Percentiles rank a stretch among this genome's conserved stretches.
Evolutionary conservation across 2,888 invertebrate genomes (phyloP).

Genomic region (Eupithecia tripunctaria): DNA sequence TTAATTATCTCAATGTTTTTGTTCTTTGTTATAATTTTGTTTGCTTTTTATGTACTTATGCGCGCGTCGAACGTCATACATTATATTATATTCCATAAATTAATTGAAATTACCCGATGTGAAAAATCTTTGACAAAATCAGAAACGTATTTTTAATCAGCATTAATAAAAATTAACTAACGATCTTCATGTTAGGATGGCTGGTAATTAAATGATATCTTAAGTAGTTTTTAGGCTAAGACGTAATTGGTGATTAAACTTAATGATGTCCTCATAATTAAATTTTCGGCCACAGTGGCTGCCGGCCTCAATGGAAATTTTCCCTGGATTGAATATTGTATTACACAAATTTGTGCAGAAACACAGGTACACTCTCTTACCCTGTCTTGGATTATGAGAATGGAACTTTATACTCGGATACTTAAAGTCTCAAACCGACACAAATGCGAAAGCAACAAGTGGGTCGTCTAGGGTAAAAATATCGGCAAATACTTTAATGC

Average conservation of each 20-base stretch:
- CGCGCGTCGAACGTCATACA: too few species aligned
- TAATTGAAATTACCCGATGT: too few species aligned
- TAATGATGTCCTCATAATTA: background rate
- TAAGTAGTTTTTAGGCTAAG: background rate
- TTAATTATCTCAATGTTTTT: too few species aligned
- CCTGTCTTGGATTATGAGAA: background rate
- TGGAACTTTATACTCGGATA: background rate
- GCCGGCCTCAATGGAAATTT: background rate
- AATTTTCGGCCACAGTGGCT: background rate
- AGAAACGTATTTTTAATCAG: too few species aligned
- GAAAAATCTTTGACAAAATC: too few species aligned
- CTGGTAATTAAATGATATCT: background rate
- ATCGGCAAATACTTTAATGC: background rate
- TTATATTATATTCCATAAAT: too few species aligned
- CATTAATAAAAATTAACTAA: too few species aligned
- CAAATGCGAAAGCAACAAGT: background rate
- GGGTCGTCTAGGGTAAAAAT: background rate
- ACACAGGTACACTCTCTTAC: background rate
- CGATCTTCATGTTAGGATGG: background rate
- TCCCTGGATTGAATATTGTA: background rate
- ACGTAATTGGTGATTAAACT: background rate
- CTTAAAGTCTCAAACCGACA: background rate
- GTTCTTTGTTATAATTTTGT: too few species aligned
- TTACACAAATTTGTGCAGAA: background rate
- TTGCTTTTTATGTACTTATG: too few species aligned